Conservation (phyloP, 2,113 vertebrate species). For the Apus apus region DNA sequence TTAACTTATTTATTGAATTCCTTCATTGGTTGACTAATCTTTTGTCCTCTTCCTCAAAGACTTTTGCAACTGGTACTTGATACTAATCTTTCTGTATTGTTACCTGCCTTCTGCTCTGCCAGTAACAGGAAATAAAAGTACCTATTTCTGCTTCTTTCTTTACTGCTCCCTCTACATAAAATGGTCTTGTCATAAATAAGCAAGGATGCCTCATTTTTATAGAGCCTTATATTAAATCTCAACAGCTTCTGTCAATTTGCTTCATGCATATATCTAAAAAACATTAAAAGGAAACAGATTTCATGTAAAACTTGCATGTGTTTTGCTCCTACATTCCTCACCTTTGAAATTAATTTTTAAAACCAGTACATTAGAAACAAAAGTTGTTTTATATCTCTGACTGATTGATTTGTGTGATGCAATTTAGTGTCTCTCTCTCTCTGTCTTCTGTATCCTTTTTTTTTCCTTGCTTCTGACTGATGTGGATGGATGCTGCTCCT, state of each 20-base stretch:
- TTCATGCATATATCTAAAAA: neutral
- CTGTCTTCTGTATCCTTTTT: neutral
- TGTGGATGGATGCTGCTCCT: neutral
- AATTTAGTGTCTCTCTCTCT: neutral
- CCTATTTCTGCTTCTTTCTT: neutral
- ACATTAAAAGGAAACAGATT: neutral
- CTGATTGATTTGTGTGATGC: neutral
- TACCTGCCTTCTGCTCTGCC: neutral
- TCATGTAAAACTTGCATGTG: neutral
- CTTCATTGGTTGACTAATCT: neutral
- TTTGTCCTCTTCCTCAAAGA: neutral
- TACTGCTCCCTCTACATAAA: neutral
- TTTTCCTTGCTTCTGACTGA: neutral
- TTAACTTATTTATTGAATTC: neutral
- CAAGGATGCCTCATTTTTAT: neutral
- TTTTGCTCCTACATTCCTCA: neutral
- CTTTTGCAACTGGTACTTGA: neutral
- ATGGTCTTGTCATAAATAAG: neutral
- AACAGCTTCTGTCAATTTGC: neutral
- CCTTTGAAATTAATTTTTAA: neutral
- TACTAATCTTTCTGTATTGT: neutral
- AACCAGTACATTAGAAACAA: neutral
- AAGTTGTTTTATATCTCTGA: neutral
- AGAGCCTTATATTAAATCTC: neutral
- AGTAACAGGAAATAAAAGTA: neutral